These are phyloP conservation scores for Ischnura elegans DNA, from an alignment of 2,888 invertebrate species.

Conservation along the genomic window DNA sequence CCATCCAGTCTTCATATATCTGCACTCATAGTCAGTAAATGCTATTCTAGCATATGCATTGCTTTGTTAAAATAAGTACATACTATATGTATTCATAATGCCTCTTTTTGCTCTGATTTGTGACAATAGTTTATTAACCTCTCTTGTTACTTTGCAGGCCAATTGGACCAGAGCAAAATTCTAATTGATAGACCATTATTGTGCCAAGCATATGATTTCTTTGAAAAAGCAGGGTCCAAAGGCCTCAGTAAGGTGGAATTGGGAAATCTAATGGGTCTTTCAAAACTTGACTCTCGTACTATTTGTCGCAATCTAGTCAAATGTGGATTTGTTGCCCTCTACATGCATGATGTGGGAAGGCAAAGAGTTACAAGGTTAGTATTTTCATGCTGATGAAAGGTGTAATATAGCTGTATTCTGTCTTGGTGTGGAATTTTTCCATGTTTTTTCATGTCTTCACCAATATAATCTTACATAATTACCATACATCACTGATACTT, in stretches of 20 bases:
- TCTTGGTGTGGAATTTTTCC: too few species aligned
- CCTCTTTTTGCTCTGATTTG: too few species aligned
- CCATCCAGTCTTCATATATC: too few species aligned
- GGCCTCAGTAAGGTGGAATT: conserved; percentile 79
- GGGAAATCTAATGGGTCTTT: conserved; percentile 61
- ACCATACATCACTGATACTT: too few species aligned
- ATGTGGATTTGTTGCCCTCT: conserved; percentile 77
- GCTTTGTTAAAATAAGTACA: too few species aligned
- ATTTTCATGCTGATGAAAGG: not conserved
- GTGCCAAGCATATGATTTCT: conserved; percentile 79
- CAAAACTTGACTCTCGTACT: conserved; percentile 63
- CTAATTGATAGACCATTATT: conserved; percentile 76
- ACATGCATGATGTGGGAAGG: conserved; percentile 80
- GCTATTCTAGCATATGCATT: too few species aligned
- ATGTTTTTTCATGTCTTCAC: not conserved
- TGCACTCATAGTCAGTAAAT: too few species aligned
- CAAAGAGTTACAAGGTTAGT: conserved; percentile 79
- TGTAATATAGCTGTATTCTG: too few species aligned
- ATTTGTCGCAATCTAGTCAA: conserved; percentile 78
- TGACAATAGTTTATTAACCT: too few species aligned
- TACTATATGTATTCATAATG: too few species aligned
- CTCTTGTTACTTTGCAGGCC: conserved; percentile 68
- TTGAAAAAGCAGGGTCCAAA: conserved; percentile 78
- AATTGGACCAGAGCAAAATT: conserved; percentile 72
- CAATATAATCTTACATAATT: too few species aligned